Evolutionary conservation across 2,888 invertebrate genomes (phyloP), one percentile per base, ranked within the genome.

Genomic region (Melieria picta): DNA sequence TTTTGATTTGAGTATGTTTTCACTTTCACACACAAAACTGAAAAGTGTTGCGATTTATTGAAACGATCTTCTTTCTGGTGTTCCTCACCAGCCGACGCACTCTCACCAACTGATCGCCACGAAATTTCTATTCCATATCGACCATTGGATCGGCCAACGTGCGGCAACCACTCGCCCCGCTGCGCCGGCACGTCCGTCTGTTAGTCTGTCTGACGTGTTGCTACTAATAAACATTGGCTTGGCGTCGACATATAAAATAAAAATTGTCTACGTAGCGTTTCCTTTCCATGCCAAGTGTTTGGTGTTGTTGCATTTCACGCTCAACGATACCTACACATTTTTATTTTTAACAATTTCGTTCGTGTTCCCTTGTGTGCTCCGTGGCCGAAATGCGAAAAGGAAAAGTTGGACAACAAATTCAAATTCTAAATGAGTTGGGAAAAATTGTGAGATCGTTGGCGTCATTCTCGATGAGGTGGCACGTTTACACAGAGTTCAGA

Each of bases 31-130:
- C 42, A 69, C 50, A 42, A 30, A 13, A 57, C 48, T 42, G 48
- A 30, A 30, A 30, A 30, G 11, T 57, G 43, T 62, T 50, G 16
- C 57, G 55, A 16, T 6, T 42, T 68, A 52, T 64, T 56, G 55
- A 43, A 62, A 52, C 47, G 58, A 43, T 46, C 45, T 4, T 61
- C 16, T 66, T 74, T 64, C 72, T 70, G 56, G 71, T 71, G 75
- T 71, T 77, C 81, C 72, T 78, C 69, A 77, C 82, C 81, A 77
- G 79, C 77, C 82, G 75, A 82, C 82, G 80, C 81, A 80, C 83
- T 81, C 83, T 83, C 83, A 79, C 77, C 70, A 70, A 83, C 83
- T 83, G 83, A 82, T 77, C 78, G 45, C 45, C 48, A 11, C 11
- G 52, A 55, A 52, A 72, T 7, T 60, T 47, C 46, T 45, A 30